These are phyloP conservation scores for Poeciliopsis presidionis DNA, from an alignment of 2,797 vertebrate genomes.

Conservation along the genomic window DNA sequence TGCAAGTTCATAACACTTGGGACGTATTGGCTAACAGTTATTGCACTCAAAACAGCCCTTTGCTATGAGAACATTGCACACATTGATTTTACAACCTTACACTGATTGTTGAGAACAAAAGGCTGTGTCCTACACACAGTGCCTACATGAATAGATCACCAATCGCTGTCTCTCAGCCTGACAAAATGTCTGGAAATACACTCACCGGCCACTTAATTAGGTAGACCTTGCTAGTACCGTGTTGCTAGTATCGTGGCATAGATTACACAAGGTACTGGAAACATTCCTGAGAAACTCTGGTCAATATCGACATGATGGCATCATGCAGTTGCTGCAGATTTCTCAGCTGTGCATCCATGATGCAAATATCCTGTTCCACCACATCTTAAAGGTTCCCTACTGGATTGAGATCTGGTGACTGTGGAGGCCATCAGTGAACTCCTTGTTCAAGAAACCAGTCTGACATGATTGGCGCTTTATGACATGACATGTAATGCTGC, in stretches of 20 bases:
- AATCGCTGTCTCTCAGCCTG: background rate
- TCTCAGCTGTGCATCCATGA: no score
- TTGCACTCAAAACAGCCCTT: background rate
- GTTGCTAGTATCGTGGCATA: no score
- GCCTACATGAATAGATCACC: background rate
- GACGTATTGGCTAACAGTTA: background rate
- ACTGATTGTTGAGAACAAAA: background rate
- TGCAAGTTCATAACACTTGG: background rate
- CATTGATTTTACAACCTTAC: background rate
- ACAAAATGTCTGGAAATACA: background rate
- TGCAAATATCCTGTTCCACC: no score
- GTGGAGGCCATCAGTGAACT: no score
- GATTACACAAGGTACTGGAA: no score
- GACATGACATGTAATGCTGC: background rate
- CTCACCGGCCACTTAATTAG: no score
- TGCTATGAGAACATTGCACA: background rate
- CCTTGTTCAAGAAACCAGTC: no score
- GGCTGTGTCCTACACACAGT: background rate
- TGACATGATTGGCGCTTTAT: no score
- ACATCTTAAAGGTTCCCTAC: background rate
- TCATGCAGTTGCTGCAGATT: no score
- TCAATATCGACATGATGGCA: no score
- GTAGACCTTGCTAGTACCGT: no score
- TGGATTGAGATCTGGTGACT: background rate
- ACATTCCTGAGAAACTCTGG: no score